phyloP scores from a whole-genome alignment of 23 tunicate genomes.

The Halocynthia roretzi region DNA sequence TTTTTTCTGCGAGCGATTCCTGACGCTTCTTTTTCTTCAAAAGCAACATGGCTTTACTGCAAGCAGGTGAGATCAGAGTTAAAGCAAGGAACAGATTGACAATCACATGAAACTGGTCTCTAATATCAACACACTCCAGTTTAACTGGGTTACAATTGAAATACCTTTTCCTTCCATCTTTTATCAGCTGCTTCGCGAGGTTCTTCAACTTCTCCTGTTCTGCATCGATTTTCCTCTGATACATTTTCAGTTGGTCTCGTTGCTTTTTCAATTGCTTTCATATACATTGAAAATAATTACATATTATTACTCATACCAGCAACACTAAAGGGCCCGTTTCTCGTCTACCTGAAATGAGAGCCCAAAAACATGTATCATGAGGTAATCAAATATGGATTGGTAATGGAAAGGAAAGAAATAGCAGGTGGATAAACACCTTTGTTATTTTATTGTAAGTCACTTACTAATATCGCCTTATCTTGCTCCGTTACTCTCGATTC shows the following conservation, averaged over 20 bases:
- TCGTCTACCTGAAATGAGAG: no score
- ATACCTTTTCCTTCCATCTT: slow-evolving; percentile 54
- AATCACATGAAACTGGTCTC: neutral
- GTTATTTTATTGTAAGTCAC: neutral
- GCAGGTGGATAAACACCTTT: no score
- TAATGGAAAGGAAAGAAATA: no score
- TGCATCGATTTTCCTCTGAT: slow-evolving; percentile 71
- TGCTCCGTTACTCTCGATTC: slow-evolving; percentile 73
- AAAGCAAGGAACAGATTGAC: neutral
- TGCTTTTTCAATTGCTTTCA: slow-evolving; percentile 67
- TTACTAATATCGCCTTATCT: slow-evolving; percentile 70
- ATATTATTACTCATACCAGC: no score
- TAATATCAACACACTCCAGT: neutral
- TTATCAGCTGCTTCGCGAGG: slow-evolving; percentile 58
- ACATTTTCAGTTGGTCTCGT: slow-evolving; percentile 69
- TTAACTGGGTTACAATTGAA: neutral
- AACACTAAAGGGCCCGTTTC: no score
- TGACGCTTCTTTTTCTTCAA: slow-evolving; percentile 83
- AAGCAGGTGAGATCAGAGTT: neutral
- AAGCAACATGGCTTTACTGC: slow-evolving; percentile 64
- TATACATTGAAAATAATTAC: no score
- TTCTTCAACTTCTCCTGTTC: slow-evolving; percentile 71
- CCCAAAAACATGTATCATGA: no score
- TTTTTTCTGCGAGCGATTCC: slow-evolving; percentile 64
- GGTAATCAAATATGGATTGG: no score